These are phyloP conservation scores for Chromis chromis DNA, from an alignment of 2,797 vertebrate species.

Conservation along the genomic window DNA sequence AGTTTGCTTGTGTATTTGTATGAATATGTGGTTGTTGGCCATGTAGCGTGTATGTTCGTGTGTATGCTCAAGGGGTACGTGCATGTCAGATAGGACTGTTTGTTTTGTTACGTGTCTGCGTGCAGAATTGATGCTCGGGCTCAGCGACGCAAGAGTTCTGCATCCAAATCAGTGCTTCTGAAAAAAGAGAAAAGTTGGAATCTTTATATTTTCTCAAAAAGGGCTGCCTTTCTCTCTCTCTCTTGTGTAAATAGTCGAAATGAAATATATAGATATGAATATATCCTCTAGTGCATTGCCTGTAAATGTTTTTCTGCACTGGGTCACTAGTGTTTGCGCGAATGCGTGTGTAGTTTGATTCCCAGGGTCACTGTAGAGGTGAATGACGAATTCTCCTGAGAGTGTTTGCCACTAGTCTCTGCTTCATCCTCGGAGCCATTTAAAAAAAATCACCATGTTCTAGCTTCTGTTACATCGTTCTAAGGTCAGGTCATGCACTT, in stretches of 20 bases:
- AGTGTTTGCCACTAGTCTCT: conserved; percentile 56
- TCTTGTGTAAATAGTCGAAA: conserved; percentile 88
- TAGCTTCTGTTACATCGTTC: conserved; percentile 53
- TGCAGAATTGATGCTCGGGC: conserved; percentile 70
- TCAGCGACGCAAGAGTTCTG: conserved; percentile 65
- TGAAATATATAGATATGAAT: conserved; percentile 79
- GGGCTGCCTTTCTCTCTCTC: conserved; percentile 93
- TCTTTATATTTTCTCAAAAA: conserved; percentile 89
- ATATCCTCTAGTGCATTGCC: conserved; percentile 86
- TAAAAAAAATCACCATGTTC: conserved; percentile 25
- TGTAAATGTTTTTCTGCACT: conserved; percentile 86
- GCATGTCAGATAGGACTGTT: conserved; percentile 70
- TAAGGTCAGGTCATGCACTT: conserved; percentile 58
- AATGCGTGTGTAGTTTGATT: conserved; percentile 57
- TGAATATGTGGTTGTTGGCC: conserved; percentile 60
- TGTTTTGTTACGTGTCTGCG: conserved; percentile 59
- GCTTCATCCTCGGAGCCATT: conserved; percentile 61
- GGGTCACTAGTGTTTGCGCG: conserved; percentile 67
- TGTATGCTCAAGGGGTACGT: conserved; percentile 68
- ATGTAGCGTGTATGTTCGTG: conserved; percentile 63
- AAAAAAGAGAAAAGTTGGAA: conserved; percentile 79
- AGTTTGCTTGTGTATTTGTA: conserved; percentile 68
- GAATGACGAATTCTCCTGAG: conserved; percentile 54
- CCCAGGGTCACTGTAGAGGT: conserved; percentile 50
- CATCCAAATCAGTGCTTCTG: conserved; percentile 86